Conservation (phyloP, 1,140 invertebrate genomes). For the Hylaeus volcanicus region DNA sequence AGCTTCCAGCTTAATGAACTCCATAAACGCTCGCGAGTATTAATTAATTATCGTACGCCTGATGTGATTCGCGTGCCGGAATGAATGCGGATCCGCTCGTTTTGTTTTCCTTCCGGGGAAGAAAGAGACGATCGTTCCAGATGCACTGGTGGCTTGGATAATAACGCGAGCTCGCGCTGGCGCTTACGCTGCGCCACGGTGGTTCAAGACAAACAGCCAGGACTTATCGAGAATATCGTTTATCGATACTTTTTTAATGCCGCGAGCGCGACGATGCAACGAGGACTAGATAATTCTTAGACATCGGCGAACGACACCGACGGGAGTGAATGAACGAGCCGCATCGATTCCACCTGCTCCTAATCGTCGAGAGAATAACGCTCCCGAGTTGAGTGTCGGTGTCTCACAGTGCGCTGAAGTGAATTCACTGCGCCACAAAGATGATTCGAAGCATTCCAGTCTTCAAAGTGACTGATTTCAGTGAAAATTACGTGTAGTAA, state of each 20-base stretch:
- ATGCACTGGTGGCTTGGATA: constrained; percentile 16
- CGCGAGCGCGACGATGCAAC: constrained; percentile 3
- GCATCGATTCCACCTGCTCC: neutral
- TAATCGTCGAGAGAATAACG: neutral
- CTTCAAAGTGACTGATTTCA: too few species aligned
- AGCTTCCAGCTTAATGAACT: neutral
- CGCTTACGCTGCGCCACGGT: neutral
- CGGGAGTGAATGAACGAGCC: constrained; percentile 11
- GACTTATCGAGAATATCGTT: constrained; percentile 58
- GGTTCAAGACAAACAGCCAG: constrained; percentile 25
- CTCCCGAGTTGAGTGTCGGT: neutral
- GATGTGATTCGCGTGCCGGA: neutral
- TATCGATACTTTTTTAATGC: constrained; percentile 57
- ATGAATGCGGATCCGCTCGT: neutral
- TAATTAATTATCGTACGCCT: constrained; percentile 45
- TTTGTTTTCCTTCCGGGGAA: neutral
- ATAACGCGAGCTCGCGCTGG: constrained; percentile 19
- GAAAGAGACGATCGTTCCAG: constrained; percentile 15
- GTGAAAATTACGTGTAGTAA: too few species aligned
- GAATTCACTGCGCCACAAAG: too few species aligned
- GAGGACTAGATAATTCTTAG: constrained; percentile 30
- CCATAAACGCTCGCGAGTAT: neutral
- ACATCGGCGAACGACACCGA: constrained; percentile 22
- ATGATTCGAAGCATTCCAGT: too few species aligned
- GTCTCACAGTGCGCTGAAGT: neutral